A percentile compares a stretch with the other conserved stretches of the same genome.
Evolutionary conservation across 2,797 vertebrate genomes (phyloP).

Genomic region (Pangasius macronema): DNA sequence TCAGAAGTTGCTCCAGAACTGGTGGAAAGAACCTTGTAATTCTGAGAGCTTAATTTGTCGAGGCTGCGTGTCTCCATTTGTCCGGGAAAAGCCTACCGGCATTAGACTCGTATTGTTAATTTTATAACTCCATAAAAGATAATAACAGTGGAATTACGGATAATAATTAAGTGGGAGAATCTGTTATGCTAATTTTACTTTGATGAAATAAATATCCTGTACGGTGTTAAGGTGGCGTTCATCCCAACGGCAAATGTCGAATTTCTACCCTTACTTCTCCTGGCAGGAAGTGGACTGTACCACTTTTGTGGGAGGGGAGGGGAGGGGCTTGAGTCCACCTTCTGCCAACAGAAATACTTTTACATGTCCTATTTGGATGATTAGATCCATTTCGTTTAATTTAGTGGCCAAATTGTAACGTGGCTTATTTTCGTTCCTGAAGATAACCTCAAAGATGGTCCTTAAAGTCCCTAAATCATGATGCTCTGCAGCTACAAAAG

Average conservation of each 20-base stretch:
- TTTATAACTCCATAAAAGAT: slow-evolving; percentile 6
- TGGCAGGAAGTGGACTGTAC: background rate
- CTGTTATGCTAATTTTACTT: background rate
- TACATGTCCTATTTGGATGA: background rate
- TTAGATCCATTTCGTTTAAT: background rate
- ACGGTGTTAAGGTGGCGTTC: background rate
- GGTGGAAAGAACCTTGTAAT: background rate
- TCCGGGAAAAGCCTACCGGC: background rate
- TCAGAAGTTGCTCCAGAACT: background rate
- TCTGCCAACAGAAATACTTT: background rate
- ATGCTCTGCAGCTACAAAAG: background rate
- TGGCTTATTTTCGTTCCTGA: no score
- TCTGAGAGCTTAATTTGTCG: background rate
- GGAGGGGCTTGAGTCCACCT: background rate
- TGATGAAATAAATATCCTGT: background rate
- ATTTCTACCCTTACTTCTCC: background rate
- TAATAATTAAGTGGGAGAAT: background rate
- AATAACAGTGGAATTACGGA: background rate
- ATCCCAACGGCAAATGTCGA: background rate
- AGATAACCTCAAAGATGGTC: background rate
- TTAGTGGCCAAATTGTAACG: background rate
- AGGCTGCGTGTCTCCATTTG: slow-evolving; percentile 2
- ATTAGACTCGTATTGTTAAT: background rate
- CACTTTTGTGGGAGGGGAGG: background rate
- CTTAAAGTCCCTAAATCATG: background rate